Evolutionary conservation across 2,797 vertebrate species (phyloP).

Genomic region (Epinephelus coioides): DNA sequence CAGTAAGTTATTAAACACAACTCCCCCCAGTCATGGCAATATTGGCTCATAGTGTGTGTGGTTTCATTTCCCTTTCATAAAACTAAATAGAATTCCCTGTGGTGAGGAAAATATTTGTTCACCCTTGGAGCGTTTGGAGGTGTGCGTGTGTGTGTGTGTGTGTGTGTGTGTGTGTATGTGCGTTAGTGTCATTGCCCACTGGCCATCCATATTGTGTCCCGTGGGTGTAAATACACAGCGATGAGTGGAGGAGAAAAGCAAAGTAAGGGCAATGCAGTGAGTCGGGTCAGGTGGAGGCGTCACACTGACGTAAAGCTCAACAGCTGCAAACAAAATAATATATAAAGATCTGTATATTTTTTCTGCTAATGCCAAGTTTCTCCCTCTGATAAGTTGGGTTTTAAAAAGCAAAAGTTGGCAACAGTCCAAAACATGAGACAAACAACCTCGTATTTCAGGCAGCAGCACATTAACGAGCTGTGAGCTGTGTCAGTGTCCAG

Average conservation of each 20-base stretch:
- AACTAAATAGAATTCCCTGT: conserved; percentile 49
- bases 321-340: conserved; percentile 1
- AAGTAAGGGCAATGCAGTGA: conserved; percentile 4
- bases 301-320: conserved; percentile 1
- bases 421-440: conserved; percentile 17
- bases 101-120: conserved; percentile 56
- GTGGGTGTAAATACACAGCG: conserved; percentile 20
- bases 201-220: conserved; percentile 25
- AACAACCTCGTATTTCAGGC: conserved; percentile 24
- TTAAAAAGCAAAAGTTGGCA: conserved; percentile 8
- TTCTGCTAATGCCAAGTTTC: not conserved
- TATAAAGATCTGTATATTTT: not conserved
- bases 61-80: conserved; percentile 65
- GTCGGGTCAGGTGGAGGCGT: conserved; percentile 9
- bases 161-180: conserved; percentile 1
- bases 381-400: not conserved
- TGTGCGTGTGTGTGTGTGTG: not conserved
- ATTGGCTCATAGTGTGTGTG: conserved; percentile 61
- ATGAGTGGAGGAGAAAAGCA: conserved; percentile 13
- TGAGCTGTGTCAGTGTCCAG: conserved; percentile 26
- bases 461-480: conserved; percentile 42
- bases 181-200: conserved; percentile 16
- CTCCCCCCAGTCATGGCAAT: conserved; percentile 66
- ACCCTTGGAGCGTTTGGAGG: conserved; percentile 30
- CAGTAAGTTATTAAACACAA: conserved; percentile 68